Percentiles rank a stretch among this genome's conserved stretches.
phyloP scores from a whole-genome alignment of 2,797 vertebrate species.

The Dipus sagitta region DNA sequence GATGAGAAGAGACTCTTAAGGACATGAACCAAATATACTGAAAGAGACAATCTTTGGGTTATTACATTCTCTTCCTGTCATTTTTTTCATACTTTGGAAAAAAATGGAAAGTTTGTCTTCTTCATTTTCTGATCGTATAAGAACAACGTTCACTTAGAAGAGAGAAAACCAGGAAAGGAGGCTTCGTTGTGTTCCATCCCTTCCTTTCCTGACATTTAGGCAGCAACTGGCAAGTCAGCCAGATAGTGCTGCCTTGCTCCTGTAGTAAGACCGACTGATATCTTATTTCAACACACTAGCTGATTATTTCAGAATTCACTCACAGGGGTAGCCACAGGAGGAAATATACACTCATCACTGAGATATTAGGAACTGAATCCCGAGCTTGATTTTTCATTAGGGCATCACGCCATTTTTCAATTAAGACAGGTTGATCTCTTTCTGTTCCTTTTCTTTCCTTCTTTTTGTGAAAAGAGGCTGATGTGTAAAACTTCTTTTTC shows the following conservation, averaged over 20 bases:
- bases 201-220: conserved; percentile 71
- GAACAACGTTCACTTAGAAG: conserved; percentile 10
- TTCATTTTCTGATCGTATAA: conserved; percentile 41
- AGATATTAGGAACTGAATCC: conserved; percentile 84
- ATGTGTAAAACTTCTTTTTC: conserved; percentile 86
- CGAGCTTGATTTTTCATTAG: conserved; percentile 85
- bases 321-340: conserved; percentile 80
- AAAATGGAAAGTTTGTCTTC: conserved; percentile 12
- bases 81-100: conserved; percentile 37
- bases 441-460: not conserved
- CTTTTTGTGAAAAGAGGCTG: conserved; percentile 79
- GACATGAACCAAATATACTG: not conserved
- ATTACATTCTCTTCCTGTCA: conserved; percentile 19
- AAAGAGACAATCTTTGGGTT: not conserved
- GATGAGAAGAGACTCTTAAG: not conserved
- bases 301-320: conserved; percentile 79
- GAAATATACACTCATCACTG: conserved; percentile 83
- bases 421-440: conserved; percentile 84
- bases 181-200: conserved; percentile 1
- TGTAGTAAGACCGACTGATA: conserved; percentile 78
- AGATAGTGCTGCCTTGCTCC: conserved; percentile 79
- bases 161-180: conserved; percentile 33
- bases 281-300: conserved; percentile 81
- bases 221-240: conserved; percentile 75
- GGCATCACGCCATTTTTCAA: conserved; percentile 85